phyloP scores from a whole-genome alignment of 2,797 vertebrate species.

The Tauraco hartlaubi region DNA sequence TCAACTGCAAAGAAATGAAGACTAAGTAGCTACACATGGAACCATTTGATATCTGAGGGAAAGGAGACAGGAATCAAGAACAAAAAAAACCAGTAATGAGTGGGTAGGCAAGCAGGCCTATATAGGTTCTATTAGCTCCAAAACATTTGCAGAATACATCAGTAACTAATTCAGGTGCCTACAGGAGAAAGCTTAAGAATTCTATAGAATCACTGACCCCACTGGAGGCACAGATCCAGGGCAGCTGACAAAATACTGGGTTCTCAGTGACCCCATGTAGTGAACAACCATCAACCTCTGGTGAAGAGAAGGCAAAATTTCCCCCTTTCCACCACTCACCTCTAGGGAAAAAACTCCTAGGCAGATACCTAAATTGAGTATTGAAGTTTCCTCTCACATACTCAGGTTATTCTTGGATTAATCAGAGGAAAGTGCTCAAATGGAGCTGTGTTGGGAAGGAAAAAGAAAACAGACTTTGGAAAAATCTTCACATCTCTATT shows the following conservation, averaged over 20 bases:
- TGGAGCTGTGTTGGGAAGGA: slow-evolving; percentile 1
- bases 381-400: slow-evolving; percentile 40
- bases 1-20: neutral
- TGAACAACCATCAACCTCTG: neutral
- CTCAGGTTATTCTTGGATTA: slow-evolving; percentile 49
- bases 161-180: neutral
- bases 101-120: neutral
- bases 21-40: neutral
- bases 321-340: neutral
- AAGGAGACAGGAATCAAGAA: neutral
- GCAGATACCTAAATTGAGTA: slow-evolving; percentile 4
- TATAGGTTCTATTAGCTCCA: neutral
- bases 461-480: slow-evolving; percentile 28
- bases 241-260: neutral
- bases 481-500: slow-evolving; percentile 57
- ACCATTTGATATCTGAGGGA: neutral
- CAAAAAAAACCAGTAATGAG: neutral
- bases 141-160: neutral
- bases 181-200: neutral
- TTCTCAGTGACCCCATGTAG: neutral
- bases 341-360: neutral
- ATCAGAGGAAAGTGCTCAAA: slow-evolving; percentile 48
- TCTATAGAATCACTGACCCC: neutral
- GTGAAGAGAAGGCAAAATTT: neutral
- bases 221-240: neutral